Evolutionary conservation across 2,113 vertebrate genomes (phyloP).

Genomic region (Ceratotherium simum): DNA sequence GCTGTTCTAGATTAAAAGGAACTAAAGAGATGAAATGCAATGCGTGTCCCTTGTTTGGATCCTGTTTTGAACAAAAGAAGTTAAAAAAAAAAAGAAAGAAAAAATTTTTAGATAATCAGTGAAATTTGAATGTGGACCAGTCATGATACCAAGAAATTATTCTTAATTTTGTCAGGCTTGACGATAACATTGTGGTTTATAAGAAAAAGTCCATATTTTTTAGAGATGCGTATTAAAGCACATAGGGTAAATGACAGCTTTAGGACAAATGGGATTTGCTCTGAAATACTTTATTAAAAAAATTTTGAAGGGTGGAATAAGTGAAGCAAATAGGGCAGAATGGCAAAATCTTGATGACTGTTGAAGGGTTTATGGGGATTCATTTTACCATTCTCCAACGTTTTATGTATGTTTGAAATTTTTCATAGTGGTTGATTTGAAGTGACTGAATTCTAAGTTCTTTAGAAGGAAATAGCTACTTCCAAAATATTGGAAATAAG

Average conservation of each 20-base stretch:
- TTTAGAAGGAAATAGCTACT: background rate
- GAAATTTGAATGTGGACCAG: background rate
- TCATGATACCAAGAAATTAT: background rate
- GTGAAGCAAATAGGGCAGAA: background rate
- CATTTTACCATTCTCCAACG: conserved; percentile 9
- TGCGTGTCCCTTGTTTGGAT: conserved; percentile 23
- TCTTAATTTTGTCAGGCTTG: background rate
- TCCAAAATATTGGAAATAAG: no score
- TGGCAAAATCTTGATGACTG: background rate
- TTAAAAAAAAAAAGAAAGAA: background rate
- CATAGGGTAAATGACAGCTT: background rate
- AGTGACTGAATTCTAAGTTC: background rate
- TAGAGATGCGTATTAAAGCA: background rate
- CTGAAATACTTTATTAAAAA: background rate
- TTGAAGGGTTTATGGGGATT: background rate
- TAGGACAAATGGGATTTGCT: background rate
- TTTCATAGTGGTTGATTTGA: conserved; percentile 30
- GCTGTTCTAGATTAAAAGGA: background rate
- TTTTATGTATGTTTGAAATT: background rate
- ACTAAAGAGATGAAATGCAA: background rate
- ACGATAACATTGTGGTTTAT: background rate
- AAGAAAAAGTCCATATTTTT: background rate
- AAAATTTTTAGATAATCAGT: conserved; percentile 31
- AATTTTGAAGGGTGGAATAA: background rate
- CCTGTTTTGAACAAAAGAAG: conserved; percentile 2